Percentiles rank a stretch among this genome's conserved stretches.
phyloP scores from a whole-genome alignment of 2,797 vertebrate genomes.

The Pygocentrus nattereri region DNA sequence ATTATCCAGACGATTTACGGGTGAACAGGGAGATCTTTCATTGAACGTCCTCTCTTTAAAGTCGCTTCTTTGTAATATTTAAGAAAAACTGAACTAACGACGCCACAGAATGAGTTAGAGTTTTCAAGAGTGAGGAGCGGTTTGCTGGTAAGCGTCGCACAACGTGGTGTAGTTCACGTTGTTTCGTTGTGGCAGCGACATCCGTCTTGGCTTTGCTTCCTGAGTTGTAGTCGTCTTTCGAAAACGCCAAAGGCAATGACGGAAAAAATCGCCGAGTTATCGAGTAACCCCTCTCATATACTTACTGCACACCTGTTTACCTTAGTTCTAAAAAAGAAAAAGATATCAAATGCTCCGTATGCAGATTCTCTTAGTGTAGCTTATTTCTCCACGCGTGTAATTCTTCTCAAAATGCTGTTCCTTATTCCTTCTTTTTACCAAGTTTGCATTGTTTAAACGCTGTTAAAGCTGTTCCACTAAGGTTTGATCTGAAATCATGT shows the following conservation, averaged over 20 bases:
- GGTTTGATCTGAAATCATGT: not conserved
- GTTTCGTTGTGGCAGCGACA: not conserved
- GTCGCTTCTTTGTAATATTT: not conserved
- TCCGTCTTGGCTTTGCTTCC: slow-evolving; percentile 9
- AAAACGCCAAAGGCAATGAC: not conserved
- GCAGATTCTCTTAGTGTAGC: not conserved
- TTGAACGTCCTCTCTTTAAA: not conserved
- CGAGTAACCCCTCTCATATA: not conserved
- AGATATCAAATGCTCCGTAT: not conserved
- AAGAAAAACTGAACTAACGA: not conserved
- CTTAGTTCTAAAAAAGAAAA: not conserved
- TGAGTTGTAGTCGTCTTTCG: not conserved
- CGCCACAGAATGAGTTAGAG: not conserved
- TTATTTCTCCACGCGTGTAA: too few relatives aligned
- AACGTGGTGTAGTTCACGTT: not conserved
- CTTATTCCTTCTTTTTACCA: not conserved
- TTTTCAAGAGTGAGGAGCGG: not conserved
- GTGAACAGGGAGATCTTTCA: not conserved
- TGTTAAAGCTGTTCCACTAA: not conserved
- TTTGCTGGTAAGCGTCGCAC: too few relatives aligned
- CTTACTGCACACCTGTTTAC: not conserved
- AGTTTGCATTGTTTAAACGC: not conserved
- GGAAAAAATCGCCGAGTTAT: not conserved
- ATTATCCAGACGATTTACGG: not conserved
- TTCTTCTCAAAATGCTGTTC: not conserved